phyloP scores from a whole-genome alignment of 2,797 vertebrate species.

The Acanthopagrus latus region DNA sequence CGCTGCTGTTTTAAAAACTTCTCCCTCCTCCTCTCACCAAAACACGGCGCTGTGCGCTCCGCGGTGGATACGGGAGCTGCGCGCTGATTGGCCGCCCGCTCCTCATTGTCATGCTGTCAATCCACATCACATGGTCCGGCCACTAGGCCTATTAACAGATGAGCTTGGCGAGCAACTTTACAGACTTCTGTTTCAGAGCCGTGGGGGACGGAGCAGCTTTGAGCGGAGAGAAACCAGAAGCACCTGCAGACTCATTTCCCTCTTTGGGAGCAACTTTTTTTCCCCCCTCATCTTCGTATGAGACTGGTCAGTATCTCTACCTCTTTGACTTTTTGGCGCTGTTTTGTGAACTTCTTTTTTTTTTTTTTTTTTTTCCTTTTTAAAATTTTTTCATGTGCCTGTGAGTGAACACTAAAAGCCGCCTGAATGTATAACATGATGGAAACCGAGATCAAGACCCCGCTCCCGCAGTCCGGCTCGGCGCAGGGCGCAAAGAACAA shows the following conservation, averaged over 20 bases:
- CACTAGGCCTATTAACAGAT: slow-evolving; percentile 85
- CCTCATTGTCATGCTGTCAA: slow-evolving; percentile 92
- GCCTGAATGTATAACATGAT: slow-evolving; percentile 96
- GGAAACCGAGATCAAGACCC: slow-evolving; percentile 95
- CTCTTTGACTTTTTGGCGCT: slow-evolving; percentile 66
- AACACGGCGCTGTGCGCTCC: slow-evolving; percentile 63
- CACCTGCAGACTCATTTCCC: slow-evolving; percentile 61
- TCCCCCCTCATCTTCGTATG: slow-evolving; percentile 44
- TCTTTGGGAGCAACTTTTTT: slow-evolving; percentile 68
- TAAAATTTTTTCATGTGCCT: slow-evolving; percentile 51
- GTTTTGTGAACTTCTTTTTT: slow-evolving; percentile 68
- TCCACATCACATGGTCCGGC: slow-evolving; percentile 87
- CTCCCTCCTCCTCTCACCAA: slow-evolving; percentile 70
- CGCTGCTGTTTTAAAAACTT: slow-evolving; percentile 72
- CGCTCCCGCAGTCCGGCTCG: slow-evolving; percentile 89
- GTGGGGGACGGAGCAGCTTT: slow-evolving; percentile 69
- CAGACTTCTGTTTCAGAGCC: slow-evolving; percentile 81
- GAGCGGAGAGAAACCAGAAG: slow-evolving; percentile 59
- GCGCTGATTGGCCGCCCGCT: slow-evolving; percentile 89
- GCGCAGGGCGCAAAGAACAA: slow-evolving; percentile 82
- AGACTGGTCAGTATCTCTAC: slow-evolving; percentile 76
- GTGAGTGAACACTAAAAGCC: slow-evolving; percentile 71
- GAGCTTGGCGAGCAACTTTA: slow-evolving; percentile 83
- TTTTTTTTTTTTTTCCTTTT: too few relatives aligned
- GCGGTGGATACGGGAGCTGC: slow-evolving; percentile 62